Evolutionary conservation across 2,888 invertebrate species (phyloP).

Genomic region (Callosobruchus maculatus): DNA sequence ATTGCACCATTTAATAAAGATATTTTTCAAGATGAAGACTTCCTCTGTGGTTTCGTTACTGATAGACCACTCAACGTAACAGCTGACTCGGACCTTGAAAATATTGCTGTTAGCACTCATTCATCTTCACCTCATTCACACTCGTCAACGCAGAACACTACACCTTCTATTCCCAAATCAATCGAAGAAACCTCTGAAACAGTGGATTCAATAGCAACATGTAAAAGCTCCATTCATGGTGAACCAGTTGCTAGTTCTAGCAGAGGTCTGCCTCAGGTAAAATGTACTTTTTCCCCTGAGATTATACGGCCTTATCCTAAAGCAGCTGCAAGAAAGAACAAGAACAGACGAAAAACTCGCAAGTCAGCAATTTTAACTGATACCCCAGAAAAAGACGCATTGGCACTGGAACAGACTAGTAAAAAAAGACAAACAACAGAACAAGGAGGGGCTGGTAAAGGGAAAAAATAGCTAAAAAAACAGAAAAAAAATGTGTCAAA

Average conservation of each 20-base stretch:
- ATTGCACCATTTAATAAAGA: not conserved
- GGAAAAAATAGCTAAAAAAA: not conserved
- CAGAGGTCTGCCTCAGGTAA: not conserved
- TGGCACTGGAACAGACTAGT: not conserved
- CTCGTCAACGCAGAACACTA: not conserved
- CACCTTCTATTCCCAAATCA: not conserved
- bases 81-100: not conserved
- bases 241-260: not conserved
- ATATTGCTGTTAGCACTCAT: not conserved
- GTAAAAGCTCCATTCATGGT: not conserved
- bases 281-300: not conserved
- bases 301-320: not conserved
- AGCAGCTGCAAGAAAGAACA: not conserved
- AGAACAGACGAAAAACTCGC: not conserved
- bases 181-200: not conserved
- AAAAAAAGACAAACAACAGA: not conserved
- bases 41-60: not conserved
- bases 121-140: not conserved
- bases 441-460: not conserved
- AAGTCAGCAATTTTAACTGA: not conserved
- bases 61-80: not conserved
- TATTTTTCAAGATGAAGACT: not conserved
- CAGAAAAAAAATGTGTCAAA: not conserved
- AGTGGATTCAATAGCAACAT: not conserved
- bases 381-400: not conserved